Percentiles rank a stretch among this genome's conserved stretches.
phyloP scores from a whole-genome alignment of 2,888 invertebrate species.

The Pseudeuparius sepicola region DNA sequence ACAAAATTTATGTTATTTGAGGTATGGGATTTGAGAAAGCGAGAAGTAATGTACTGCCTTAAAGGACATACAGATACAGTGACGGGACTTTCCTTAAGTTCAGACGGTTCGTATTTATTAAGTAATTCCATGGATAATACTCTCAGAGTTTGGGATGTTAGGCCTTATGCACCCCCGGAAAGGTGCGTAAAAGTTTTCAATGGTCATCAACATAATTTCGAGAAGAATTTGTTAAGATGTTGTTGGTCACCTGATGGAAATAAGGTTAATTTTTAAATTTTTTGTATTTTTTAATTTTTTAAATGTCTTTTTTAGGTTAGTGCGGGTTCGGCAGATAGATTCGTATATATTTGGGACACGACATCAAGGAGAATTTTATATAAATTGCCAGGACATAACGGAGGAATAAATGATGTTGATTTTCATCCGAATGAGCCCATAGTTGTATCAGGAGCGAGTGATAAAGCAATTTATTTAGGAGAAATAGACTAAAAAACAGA shows the following conservation, averaged over 20 bases:
- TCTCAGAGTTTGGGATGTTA: constrained; percentile 91
- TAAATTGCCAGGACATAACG: constrained; percentile 96
- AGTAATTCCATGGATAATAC: constrained; percentile 97
- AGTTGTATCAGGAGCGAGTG: constrained; percentile 87
- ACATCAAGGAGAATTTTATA: constrained; percentile 84
- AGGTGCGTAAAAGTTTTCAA: constrained; percentile 76
- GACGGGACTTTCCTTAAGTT: constrained; percentile 78
- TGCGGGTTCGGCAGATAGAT: constrained; percentile 91
- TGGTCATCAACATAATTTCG: constrained; percentile 94
- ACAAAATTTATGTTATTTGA: too few relatives aligned
- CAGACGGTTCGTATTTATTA: constrained; percentile 80
- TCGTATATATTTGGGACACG: constrained; percentile 96
- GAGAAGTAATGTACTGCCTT: constrained; percentile 71
- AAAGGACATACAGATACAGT: constrained; percentile 94
- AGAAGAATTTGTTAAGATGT: constrained; percentile 89
- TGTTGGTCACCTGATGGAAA: constrained; percentile 53
- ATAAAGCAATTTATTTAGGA: constrained; percentile 90
- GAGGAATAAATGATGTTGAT: constrained; percentile 91
- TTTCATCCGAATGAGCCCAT: constrained; percentile 93
- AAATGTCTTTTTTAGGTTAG: constrained; percentile 35
- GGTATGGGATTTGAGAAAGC: constrained; percentile 91
- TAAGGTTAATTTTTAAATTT: constrained; percentile 17
- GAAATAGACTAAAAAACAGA: constrained; percentile 63
- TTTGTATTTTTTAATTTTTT: background rate
- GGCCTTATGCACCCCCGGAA: constrained; percentile 89